Percentiles rank a stretch among this genome's conserved stretches.
These are phyloP conservation scores for Oreocharis arfaki DNA, from an alignment of 2,113 vertebrate species.

Conservation along the genomic window DNA sequence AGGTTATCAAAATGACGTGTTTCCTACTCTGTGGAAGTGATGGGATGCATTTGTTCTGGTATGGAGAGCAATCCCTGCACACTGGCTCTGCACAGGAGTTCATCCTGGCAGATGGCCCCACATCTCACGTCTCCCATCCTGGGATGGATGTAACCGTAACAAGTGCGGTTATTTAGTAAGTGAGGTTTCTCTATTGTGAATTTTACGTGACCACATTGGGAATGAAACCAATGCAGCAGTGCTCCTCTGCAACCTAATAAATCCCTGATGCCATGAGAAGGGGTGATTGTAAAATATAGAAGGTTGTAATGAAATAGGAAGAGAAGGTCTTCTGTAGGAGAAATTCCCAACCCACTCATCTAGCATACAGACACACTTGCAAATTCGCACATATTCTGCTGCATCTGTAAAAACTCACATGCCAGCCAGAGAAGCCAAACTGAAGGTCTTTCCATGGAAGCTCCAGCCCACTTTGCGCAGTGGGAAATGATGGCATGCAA, in stretches of 20 bases:
- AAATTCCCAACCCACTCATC: background rate
- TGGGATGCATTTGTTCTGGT: background rate
- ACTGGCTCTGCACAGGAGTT: fast-evolving
- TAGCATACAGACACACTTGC: background rate
- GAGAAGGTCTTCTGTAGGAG: background rate
- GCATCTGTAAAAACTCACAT: background rate
- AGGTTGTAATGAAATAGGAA: background rate
- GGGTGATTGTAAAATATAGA: background rate
- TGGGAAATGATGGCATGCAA: background rate
- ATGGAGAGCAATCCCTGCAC: background rate
- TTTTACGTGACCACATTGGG: background rate
- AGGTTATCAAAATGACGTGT: background rate
- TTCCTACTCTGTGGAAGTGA: background rate
- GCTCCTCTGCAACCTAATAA: background rate
- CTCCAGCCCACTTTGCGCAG: background rate
- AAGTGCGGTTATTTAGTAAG: background rate
- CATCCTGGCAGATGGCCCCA: background rate
- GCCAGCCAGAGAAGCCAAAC: background rate
- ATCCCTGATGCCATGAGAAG: background rate
- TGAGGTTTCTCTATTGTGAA: fast-evolving
- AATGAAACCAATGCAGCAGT: background rate
- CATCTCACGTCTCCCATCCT: background rate
- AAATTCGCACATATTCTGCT: background rate
- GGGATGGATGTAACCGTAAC: fast-evolving
- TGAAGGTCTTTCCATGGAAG: background rate